Conservation (phyloP, 2,888 invertebrate genomes). For the Aelia acuminata region DNA sequence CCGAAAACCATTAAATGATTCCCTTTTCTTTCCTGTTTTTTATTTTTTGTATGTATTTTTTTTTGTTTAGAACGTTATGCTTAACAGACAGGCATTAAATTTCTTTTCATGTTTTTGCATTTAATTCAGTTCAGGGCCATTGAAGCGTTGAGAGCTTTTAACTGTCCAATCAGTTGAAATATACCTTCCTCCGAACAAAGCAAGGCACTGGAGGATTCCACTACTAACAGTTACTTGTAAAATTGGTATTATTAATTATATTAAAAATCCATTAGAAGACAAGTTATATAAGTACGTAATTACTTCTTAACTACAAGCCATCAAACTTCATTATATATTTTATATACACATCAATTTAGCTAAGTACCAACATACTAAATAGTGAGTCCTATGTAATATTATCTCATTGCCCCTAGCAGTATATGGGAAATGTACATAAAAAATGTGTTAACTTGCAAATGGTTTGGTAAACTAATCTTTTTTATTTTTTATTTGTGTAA, state of each 20-base stretch:
- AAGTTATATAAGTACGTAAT: no score
- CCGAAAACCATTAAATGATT: neutral
- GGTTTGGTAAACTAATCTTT: no score
- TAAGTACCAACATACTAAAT: no score
- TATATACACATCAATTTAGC: no score
- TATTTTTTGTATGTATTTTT: neutral
- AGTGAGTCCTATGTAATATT: no score
- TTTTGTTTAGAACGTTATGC: neutral
- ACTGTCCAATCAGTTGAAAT: conserved; percentile 31
- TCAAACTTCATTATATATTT: no score
- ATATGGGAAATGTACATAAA: no score
- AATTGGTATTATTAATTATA: neutral
- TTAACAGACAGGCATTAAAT: conserved; percentile 21
- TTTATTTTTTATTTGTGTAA: no score
- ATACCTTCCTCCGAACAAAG: neutral
- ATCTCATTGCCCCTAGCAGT: no score
- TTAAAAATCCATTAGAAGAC: no score
- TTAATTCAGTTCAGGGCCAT: conserved; percentile 1
- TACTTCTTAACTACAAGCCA: no score
- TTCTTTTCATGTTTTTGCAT: conserved; percentile 29
- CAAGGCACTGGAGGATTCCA: neutral
- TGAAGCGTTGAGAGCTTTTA: conserved; percentile 34
- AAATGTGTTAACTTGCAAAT: no score
- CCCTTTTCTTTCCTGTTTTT: neutral
- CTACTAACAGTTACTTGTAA: neutral